Evolutionary conservation across 1,140 invertebrate genomes (phyloP).

Genomic region (Drosophila fuyamai): DNA sequence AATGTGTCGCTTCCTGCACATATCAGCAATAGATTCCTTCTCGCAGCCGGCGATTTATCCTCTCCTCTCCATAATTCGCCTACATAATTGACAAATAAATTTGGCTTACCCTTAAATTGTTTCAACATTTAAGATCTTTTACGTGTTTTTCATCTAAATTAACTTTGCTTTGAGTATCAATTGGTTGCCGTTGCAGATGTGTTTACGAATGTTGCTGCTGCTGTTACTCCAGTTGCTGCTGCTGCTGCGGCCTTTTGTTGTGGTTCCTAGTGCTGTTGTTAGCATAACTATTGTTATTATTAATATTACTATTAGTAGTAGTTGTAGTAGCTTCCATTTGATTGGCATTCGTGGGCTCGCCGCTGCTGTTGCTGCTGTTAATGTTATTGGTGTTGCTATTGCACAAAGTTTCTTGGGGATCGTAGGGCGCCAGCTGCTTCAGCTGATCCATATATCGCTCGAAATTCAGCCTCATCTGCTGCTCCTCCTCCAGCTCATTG

Average conservation of each 20-base stretch:
- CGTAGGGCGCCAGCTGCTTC: constrained; percentile 57
- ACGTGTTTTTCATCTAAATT: constrained; percentile 29
- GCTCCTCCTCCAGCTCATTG: constrained; percentile 63
- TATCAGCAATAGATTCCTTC: constrained; percentile 54
- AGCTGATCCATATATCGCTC: constrained; percentile 72
- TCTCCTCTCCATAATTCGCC: constrained; percentile 11
- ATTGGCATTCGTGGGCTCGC: constrained; percentile 70
- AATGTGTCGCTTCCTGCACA: constrained; percentile 44
- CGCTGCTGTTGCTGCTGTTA: constrained; percentile 48
- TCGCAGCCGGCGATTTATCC: constrained; percentile 11
- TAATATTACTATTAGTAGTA: constrained; percentile 51
- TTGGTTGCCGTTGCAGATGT: constrained; percentile 52
- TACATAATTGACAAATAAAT: constrained; percentile 79
- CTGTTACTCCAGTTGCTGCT: constrained; percentile 18
- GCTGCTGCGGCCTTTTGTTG: constrained; percentile 56
- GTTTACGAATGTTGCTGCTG: constrained; percentile 1
- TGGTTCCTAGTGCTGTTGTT: constrained; percentile 55
- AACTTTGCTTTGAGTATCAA: constrained; percentile 70
- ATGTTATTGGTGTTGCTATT: constrained; percentile 61
- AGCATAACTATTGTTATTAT: constrained; percentile 55
- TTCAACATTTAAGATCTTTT: constrained; percentile 68
- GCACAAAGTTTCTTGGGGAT: constrained; percentile 56
- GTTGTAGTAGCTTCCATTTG: constrained; percentile 75
- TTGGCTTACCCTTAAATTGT: constrained; percentile 79
- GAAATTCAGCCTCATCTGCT: constrained; percentile 61